Evolutionary conservation across 2,113 vertebrate genomes (phyloP).

Genomic region (Mesocricetus auratus): DNA sequence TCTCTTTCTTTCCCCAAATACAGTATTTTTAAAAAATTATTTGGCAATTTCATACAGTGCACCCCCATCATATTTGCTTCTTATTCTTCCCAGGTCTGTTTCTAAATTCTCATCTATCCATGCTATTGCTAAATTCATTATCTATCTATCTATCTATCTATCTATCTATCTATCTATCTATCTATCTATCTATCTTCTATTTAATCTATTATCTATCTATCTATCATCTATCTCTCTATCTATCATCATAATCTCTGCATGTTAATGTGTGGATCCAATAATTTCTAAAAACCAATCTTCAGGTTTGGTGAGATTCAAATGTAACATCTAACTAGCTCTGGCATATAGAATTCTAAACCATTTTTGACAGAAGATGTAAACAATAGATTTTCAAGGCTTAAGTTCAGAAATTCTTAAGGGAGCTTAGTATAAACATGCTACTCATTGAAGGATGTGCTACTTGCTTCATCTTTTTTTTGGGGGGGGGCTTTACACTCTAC

Average conservation of each 20-base stretch:
- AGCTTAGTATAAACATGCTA: not conserved
- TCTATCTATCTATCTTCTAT: not conserved
- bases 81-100: not conserved
- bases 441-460: not conserved
- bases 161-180: not conserved
- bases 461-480: not conserved
- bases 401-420: slow-evolving; percentile 37
- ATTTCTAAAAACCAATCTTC: not conserved
- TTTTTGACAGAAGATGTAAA: slow-evolving; percentile 54
- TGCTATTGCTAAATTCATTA: not conserved
- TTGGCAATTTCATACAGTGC: not conserved
- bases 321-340: not conserved
- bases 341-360: slow-evolving; percentile 21
- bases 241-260: not conserved
- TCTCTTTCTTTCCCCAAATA: not conserved
- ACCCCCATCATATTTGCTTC: not conserved
- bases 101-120: not conserved
- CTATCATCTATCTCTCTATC: not conserved
- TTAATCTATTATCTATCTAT: slow-evolving; percentile 23
- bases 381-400: not conserved
- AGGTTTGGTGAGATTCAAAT: slow-evolving; percentile 4
- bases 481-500: not conserved
- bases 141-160: not conserved
- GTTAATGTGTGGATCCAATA: not conserved
- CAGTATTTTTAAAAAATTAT: not conserved